phyloP scores from a whole-genome alignment of 1,140 invertebrate genomes.

The Danaus plexippus region DNA sequence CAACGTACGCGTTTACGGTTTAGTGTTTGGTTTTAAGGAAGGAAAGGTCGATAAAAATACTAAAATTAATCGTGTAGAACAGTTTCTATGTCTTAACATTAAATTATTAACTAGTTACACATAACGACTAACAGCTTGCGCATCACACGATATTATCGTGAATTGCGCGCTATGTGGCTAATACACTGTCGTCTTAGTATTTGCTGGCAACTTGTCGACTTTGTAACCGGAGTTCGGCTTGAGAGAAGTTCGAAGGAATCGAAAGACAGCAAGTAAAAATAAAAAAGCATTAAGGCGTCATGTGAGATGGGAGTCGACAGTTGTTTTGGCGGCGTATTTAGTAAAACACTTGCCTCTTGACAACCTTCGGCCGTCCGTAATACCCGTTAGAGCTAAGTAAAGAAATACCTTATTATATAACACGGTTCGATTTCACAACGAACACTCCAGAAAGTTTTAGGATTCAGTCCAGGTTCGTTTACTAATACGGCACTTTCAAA shows the following conservation, averaged over 20 bases:
- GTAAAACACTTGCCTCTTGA: conserved; percentile 73
- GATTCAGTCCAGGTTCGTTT: no score
- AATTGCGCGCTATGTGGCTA: conserved; percentile 23
- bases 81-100: conserved; percentile 51
- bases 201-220: conserved; percentile 39
- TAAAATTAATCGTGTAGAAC: conserved; percentile 75
- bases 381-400: conserved; percentile 72
- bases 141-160: conserved; percentile 26
- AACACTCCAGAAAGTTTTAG: no score
- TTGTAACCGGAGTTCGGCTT: conserved; percentile 17
- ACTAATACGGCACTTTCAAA: no score
- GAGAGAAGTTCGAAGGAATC: conserved; percentile 29
- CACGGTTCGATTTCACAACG: conserved; percentile 1
- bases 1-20: conserved; percentile 24
- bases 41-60: conserved; percentile 82
- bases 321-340: conserved; percentile 65
- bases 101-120: conserved; percentile 28
- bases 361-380: conserved; percentile 70
- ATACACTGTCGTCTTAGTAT: conserved; percentile 17
- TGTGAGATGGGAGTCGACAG: conserved; percentile 63
- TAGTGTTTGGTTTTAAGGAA: conserved; percentile 84
- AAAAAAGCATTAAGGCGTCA: conserved; percentile 72
- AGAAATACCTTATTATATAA: conserved; percentile 47
- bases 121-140: conserved; percentile 21
- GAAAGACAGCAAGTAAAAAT: conserved; percentile 60